These are phyloP conservation scores for Bostrychus sinensis DNA, from an alignment of 2,113 vertebrate genomes.

Conservation along the genomic window DNA sequence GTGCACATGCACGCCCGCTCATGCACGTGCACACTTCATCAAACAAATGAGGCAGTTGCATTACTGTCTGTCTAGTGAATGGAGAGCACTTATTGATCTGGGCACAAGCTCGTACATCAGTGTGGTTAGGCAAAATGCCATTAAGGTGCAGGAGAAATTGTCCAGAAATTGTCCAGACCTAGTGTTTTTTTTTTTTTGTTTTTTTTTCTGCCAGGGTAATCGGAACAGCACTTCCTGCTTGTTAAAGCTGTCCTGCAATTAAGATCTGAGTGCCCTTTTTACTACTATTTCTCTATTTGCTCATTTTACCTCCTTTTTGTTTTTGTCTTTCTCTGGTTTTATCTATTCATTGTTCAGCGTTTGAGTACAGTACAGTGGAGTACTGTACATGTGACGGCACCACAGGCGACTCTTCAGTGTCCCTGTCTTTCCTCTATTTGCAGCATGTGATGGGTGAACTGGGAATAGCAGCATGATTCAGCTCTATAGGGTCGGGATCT, in stretches of 20 bases:
- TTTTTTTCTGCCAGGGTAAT: background rate
- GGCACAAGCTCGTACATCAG: slow-evolving; percentile 62
- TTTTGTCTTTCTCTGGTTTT: background rate
- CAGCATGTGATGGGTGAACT: slow-evolving; percentile 48
- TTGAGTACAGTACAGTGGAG: slow-evolving; percentile 1
- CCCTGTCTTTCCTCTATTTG: slow-evolving; percentile 46
- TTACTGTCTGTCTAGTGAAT: slow-evolving; percentile 59
- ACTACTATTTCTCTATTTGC: slow-evolving; percentile 1
- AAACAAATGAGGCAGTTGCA: slow-evolving; percentile 62
- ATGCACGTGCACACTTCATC: slow-evolving; percentile 23
- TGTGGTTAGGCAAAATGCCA: slow-evolving; percentile 63
- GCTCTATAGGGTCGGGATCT: slow-evolving; percentile 63
- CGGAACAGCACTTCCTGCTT: background rate
- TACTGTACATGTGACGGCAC: background rate
- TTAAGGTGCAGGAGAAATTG: slow-evolving; percentile 43
- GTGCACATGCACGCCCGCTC: slow-evolving; percentile 2
- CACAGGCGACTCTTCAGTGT: slow-evolving; percentile 18
- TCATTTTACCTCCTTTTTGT: background rate
- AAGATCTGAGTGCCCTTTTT: background rate
- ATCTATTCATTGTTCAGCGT: background rate
- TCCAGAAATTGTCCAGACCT: slow-evolving; percentile 17
- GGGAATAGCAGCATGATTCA: slow-evolving; percentile 63
- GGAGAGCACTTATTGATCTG: slow-evolving; percentile 66
- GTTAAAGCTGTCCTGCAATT: background rate
- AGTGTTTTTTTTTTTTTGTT: slow-evolving; percentile 8